Evolutionary conservation across 2,888 invertebrate genomes (phyloP).

Genomic region (Phyto melanocephala): DNA sequence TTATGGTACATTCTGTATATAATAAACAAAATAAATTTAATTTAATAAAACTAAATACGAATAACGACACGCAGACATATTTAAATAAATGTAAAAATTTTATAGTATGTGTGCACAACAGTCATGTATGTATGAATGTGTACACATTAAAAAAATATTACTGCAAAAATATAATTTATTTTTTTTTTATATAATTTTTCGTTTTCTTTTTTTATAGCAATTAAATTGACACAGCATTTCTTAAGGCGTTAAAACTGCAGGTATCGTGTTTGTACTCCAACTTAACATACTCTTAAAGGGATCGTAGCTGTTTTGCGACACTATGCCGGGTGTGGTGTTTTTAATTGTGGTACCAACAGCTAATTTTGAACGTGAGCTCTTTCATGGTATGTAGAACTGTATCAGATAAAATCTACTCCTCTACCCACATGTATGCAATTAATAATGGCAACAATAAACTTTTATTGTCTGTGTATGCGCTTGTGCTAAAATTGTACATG

Average conservation of each 20-base stretch:
- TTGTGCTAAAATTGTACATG: background rate
- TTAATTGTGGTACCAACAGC: constrained; percentile 85
- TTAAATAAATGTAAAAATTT: too few species aligned
- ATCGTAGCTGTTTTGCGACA: background rate
- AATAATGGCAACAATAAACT: constrained; percentile 6
- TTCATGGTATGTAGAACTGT: constrained; percentile 73
- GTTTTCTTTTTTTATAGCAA: constrained; percentile 12
- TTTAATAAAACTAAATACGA: constrained; percentile 11
- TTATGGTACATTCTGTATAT: background rate
- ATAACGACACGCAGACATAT: too few species aligned
- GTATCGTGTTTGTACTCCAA: background rate
- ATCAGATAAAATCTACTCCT: constrained; percentile 14
- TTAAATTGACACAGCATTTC: constrained; percentile 45
- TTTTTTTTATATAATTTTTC: background rate
- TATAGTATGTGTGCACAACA: too few species aligned
- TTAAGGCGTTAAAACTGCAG: constrained; percentile 13
- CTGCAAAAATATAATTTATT: background rate
- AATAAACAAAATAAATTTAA: constrained; percentile 3
- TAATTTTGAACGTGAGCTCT: constrained; percentile 82
- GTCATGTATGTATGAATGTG: background rate
- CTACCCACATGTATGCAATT: constrained; percentile 6
- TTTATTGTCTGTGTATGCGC: background rate
- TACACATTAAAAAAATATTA: background rate
- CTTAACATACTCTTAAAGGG: background rate
- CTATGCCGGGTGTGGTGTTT: constrained; percentile 84